Evolutionary conservation across 1,140 invertebrate species (phyloP).

Genomic region (Diachasmimorpha longicaudata): DNA sequence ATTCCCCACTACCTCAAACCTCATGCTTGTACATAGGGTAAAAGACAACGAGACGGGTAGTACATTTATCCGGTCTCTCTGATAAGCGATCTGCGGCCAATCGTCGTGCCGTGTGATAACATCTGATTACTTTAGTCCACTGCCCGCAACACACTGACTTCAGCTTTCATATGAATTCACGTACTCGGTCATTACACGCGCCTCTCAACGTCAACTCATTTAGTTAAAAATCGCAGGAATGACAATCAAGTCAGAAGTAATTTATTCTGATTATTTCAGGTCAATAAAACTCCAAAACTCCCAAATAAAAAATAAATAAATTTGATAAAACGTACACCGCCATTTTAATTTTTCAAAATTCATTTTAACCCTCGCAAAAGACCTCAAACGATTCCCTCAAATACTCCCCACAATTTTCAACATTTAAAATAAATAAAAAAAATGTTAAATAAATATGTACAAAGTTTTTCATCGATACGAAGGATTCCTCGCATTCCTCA

Average conservation of each 20-base stretch:
- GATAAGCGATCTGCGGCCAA: conserved; percentile 47
- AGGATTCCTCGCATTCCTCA: neutral
- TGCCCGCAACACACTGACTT: conserved; percentile 7
- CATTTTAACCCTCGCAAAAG: no score
- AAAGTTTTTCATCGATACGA: neutral
- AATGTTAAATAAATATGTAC: no score
- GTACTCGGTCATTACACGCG: neutral
- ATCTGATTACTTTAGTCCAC: conserved; percentile 49
- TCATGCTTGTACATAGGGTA: neutral
- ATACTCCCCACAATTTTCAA: no score
- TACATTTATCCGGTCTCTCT: conserved; percentile 37
- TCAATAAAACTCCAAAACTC: no score
- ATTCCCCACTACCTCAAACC: neutral
- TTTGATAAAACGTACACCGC: no score
- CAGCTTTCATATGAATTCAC: neutral
- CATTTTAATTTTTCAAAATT: no score
- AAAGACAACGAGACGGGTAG: conserved; percentile 33
- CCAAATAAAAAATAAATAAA: no score
- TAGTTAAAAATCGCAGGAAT: neutral
- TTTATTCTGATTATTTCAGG: neutral
- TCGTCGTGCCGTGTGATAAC: conserved; percentile 41
- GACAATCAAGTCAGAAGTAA: neutral
- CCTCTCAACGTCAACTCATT: neutral
- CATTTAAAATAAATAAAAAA: no score
- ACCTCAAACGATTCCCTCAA: no score